Percentiles rank a stretch among this genome's conserved stretches.
Evolutionary conservation across 2,888 invertebrate genomes (phyloP).

Genomic region (Philaethria dido): DNA sequence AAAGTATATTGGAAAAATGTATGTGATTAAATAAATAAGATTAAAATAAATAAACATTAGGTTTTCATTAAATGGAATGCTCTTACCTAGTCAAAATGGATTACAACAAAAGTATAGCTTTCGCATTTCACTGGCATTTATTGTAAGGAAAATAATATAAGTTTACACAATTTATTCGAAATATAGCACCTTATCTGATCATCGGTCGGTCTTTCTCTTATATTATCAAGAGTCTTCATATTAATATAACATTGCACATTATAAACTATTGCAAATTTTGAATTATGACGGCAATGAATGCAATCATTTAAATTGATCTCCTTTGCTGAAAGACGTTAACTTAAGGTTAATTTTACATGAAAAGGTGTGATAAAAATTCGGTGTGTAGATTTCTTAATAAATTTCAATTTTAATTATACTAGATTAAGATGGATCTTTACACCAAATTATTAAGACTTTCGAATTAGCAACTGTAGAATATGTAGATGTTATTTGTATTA

Average conservation of each 20-base stretch:
- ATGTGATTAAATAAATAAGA: slow-evolving; percentile 26
- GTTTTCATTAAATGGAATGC: slow-evolving; percentile 21
- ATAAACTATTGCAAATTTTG: slow-evolving; percentile 28
- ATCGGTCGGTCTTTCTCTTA: slow-evolving; percentile 22
- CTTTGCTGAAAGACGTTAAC: slow-evolving; percentile 32
- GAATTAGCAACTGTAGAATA: slow-evolving; percentile 70
- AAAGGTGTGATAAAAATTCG: slow-evolving; percentile 41
- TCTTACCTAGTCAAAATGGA: slow-evolving; percentile 14
- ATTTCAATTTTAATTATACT: slow-evolving; percentile 44
- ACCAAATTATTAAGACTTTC: slow-evolving; percentile 80
- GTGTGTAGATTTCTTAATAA: slow-evolving; percentile 35
- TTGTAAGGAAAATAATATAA: slow-evolving; percentile 26
- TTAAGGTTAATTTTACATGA: slow-evolving; percentile 36
- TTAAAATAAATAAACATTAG: slow-evolving; percentile 22
- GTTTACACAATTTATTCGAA: slow-evolving; percentile 26
- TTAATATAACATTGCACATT: slow-evolving; percentile 34
- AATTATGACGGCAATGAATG: slow-evolving; percentile 25
- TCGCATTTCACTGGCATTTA: slow-evolving; percentile 40
- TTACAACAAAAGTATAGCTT: slow-evolving; percentile 19
- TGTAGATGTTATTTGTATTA: slow-evolving; percentile 72
- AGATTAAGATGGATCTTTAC: slow-evolving; percentile 80
- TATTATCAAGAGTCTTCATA: slow-evolving; percentile 29
- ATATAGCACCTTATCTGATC: slow-evolving; percentile 27
- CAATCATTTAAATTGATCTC: slow-evolving; percentile 33
- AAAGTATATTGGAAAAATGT: slow-evolving; percentile 23